Percentiles rank a stretch among this genome's conserved stretches.
Conservation (phyloP, 1,140 invertebrate species). For the Trichonephila inaurata region DNA sequence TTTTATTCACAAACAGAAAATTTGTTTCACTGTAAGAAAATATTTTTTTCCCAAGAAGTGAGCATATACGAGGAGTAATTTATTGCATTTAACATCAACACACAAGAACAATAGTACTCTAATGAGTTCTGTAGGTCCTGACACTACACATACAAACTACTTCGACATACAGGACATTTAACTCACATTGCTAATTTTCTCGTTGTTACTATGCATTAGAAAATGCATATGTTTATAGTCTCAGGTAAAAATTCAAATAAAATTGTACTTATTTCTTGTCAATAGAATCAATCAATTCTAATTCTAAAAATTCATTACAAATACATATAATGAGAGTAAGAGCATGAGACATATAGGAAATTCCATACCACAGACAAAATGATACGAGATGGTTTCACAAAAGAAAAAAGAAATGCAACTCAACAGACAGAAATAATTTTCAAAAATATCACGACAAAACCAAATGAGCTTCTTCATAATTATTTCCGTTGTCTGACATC, state of each 20-base stretch:
- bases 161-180: conserved; percentile 62
- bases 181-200: conserved; percentile 76
- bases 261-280: conserved; percentile 38
- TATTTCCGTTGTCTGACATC: conserved; percentile 72
- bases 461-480: conserved; percentile 34
- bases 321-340: conserved; percentile 48
- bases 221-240: conserved; percentile 60
- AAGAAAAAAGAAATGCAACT: conserved; percentile 52
- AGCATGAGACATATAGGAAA: conserved; percentile 21
- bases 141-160: conserved; percentile 69
- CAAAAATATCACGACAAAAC: conserved; percentile 66
- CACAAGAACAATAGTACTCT: conserved; percentile 61
- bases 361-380: conserved; percentile 61
- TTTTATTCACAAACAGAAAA: conserved; percentile 14
- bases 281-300: conserved; percentile 24
- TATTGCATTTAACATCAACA: conserved; percentile 74
- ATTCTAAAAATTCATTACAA: conserved; percentile 29
- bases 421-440: conserved; percentile 32
- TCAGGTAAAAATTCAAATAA: conserved; percentile 25
- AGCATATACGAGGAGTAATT: conserved; percentile 69
- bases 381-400: conserved; percentile 19
- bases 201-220: conserved; percentile 73
- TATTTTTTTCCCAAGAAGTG: conserved; percentile 60
- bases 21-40: conserved; percentile 56
- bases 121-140: conserved; percentile 10